Conservation (phyloP, 1,140 invertebrate genomes). For the Drosophila kanapiae region DNA sequence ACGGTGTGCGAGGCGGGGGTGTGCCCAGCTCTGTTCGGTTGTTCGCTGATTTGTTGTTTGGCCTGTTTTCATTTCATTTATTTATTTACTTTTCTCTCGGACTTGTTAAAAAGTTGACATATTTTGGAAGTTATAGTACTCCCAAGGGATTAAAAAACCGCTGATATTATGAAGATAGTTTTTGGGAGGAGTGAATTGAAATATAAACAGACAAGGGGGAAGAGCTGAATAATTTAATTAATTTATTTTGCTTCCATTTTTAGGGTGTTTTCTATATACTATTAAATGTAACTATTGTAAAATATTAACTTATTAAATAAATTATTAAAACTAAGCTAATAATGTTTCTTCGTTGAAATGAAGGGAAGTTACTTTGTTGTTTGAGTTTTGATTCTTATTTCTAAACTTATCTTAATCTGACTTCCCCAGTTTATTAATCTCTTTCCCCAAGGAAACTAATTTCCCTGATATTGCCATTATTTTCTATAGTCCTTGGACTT, state of each 20-base stretch:
- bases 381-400: background rate
- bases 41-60: slow-evolving; percentile 43
- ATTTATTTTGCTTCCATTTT: too few species aligned
- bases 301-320: background rate
- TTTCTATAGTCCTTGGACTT: background rate
- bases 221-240: background rate
- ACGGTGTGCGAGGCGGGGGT: slow-evolving; percentile 28
- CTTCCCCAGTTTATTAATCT: background rate
- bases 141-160: slow-evolving; percentile 6
- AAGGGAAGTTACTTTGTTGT: background rate
- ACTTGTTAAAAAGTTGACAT: slow-evolving; percentile 44
- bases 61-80: slow-evolving; percentile 33
- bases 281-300: background rate
- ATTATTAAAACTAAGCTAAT: background rate
- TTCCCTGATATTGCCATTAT: slow-evolving; percentile 8
- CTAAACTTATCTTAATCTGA: background rate
- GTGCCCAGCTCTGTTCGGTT: slow-evolving; percentile 2
- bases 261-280: too few species aligned
- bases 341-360: background rate
- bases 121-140: slow-evolving; percentile 37
- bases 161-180: slow-evolving; percentile 1
- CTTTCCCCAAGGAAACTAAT: background rate
- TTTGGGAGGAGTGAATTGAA: background rate
- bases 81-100: slow-evolving; percentile 7
- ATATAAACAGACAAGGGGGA: background rate